Evolutionary conservation across 2,888 invertebrate genomes (phyloP).

Genomic region (Dicyrtoma fusca): DNA sequence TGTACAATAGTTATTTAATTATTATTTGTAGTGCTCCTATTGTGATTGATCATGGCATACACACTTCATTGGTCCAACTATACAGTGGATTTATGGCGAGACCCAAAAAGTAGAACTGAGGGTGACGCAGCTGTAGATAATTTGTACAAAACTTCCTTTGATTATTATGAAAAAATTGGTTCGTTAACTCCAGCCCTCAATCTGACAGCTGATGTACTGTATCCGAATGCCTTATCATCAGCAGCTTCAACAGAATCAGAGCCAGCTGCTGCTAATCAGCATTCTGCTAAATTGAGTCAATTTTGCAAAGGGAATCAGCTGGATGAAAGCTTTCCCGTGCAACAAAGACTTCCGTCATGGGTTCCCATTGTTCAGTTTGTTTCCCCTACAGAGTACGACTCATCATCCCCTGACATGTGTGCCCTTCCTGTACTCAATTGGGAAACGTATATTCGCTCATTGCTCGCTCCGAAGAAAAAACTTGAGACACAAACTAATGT

Average conservation of each 20-base stretch:
- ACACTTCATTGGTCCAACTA: conserved; percentile 26
- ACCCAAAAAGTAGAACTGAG: background rate
- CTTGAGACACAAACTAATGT: background rate
- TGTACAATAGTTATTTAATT: too few species aligned
- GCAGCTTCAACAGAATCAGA: conserved; percentile 18
- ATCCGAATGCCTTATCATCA: conserved; percentile 45
- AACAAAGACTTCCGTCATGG: conserved; percentile 40
- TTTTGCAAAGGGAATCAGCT: conserved; percentile 50
- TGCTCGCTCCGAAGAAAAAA: background rate
- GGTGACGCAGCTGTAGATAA: background rate
- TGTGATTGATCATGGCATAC: conserved; percentile 9
- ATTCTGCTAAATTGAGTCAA: too few species aligned
- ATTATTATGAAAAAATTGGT: conserved; percentile 39
- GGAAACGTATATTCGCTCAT: conserved; percentile 44
- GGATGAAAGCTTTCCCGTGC: conserved; percentile 49
- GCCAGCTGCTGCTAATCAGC: conserved; percentile 31
- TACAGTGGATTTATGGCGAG: background rate
- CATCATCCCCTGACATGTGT: conserved; percentile 48
- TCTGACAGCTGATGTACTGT: conserved; percentile 49
- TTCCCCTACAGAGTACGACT: conserved; percentile 18
- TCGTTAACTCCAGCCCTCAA: conserved; percentile 38
- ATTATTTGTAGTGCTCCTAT: too few species aligned
- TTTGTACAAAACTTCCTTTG: conserved; percentile 7
- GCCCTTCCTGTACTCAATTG: conserved; percentile 53
- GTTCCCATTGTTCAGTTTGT: conserved; percentile 48